Percentiles rank a stretch among this genome's conserved stretches.
phyloP scores from a whole-genome alignment of 2,797 vertebrate genomes.

The Oreochromis mossambicus region DNA sequence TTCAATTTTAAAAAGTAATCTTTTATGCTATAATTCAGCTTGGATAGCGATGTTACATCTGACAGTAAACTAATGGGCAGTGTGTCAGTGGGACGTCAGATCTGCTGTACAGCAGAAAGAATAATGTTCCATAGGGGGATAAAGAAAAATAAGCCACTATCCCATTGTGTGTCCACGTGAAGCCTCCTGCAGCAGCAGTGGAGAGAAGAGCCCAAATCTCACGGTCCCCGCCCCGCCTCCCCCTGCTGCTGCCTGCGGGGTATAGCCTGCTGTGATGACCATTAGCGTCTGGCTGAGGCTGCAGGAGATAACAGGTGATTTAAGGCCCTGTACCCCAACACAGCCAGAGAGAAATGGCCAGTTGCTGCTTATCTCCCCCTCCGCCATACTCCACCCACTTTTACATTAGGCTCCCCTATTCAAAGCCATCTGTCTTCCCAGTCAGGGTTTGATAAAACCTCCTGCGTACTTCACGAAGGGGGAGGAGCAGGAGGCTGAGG shows the following conservation, averaged over 20 bases:
- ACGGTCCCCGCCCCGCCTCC: neutral
- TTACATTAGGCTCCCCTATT: conserved; percentile 74
- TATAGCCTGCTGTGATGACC: conserved; percentile 70
- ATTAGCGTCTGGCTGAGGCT: conserved; percentile 78
- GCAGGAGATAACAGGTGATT: conserved; percentile 81
- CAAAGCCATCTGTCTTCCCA: conserved; percentile 76
- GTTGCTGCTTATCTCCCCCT: conserved; percentile 71
- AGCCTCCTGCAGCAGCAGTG: neutral
- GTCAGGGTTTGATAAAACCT: conserved; percentile 75
- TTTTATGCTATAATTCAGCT: neutral
- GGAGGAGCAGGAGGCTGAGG: conserved; percentile 24
- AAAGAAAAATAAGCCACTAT: neutral
- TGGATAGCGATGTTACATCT: conserved; percentile 21
- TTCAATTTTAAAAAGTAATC: neutral
- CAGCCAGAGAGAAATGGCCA: conserved; percentile 70
- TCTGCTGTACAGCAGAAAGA: conserved; percentile 26
- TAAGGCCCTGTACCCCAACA: conserved; percentile 68
- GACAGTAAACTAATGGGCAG: conserved; percentile 23
- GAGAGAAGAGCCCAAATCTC: neutral
- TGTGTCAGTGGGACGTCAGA: neutral
- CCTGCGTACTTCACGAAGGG: conserved; percentile 39
- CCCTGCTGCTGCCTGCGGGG: conserved; percentile 46
- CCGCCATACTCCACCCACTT: conserved; percentile 75
- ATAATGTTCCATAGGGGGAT: conserved; percentile 8
- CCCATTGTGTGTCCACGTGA: conserved; percentile 7